Evolutionary conservation across 1,140 invertebrate genomes (phyloP), one percentile per base, ranked within the genome.

Genomic region (Pomacea maculata): DNA sequence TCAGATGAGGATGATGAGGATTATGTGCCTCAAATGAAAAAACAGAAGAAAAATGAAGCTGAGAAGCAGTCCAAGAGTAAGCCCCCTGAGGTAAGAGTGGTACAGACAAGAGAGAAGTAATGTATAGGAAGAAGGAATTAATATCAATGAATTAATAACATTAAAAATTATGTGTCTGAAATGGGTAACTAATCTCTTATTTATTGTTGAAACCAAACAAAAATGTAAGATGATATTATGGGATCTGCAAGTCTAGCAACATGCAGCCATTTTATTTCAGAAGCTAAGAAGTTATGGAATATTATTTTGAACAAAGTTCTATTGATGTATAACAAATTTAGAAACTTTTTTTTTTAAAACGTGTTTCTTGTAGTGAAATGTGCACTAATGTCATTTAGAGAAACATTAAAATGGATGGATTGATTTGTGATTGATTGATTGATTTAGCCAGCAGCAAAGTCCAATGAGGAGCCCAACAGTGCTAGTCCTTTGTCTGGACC

Each of bases 1-100:
- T 75, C 74, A 9, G 86, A 88, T 81, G 85, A 86, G 55, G 85
- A 88, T 80, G 88, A 88, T 83, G 85, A 88, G 67, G 86, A 89
- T 74, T 87, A 86, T 82, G 84, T 88, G 19, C 83, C 83, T 65
- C 81, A 83, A 61, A 86, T 85, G 78, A 82, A 83, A 72, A 83
- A 84, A 63, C 85, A 83, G 64, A 83, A 83, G 71, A 75, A 68
- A 21, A 17, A 10, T 45, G 57, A 29, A 45, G 68, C 71, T 75
- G 70, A 34, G 9, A 84, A 80, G 29, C 55, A 45, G 34, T 52
- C 29, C 2, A 81, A 78, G 63, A n/a, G 17, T 5, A 78, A 68
- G 54, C 25, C 64, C n/a, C 21, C 64, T 74, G 79, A 78, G 67
- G 72, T 75, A 19, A 68, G 25, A 19, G 64, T 54, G 63, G 14